Conservation (phyloP, 2,113 vertebrate genomes). For the human (Homo sapiens) region DNA sequence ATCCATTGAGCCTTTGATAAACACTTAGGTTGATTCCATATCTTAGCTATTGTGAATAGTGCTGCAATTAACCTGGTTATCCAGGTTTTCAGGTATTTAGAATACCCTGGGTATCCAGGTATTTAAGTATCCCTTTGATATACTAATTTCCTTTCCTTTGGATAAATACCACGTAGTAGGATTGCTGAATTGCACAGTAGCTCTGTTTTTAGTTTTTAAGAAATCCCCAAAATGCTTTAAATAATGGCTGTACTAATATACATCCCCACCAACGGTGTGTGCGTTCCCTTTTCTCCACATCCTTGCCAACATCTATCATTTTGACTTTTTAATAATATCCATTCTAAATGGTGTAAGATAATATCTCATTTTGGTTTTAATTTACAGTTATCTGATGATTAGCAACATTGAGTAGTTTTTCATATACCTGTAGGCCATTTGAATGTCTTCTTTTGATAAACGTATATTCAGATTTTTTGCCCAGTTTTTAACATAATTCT, state of each 20-base stretch:
- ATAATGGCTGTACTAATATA: not conserved
- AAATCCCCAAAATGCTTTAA: not conserved
- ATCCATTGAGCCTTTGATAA: not conserved
- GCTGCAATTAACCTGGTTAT: not conserved
- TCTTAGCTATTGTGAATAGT: not conserved
- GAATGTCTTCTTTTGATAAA: not conserved
- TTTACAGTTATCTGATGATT: not conserved
- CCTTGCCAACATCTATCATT: not conserved
- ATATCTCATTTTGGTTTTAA: not conserved
- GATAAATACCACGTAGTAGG: not conserved
- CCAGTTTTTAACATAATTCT: not conserved
- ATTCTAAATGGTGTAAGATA: not conserved
- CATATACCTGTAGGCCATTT: not conserved
- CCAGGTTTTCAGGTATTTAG: not conserved
- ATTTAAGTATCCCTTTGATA: not conserved
- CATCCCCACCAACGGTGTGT: not conserved
- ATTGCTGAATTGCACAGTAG: not conserved
- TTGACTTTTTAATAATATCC: not conserved
- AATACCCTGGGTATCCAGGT: too few relatives aligned
- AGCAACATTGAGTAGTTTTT: not conserved
- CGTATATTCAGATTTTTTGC: not conserved
- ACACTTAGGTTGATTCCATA: not conserved
- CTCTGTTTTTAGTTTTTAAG: not conserved
- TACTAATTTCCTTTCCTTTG: not conserved
- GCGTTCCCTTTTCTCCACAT: not conserved